Conservation (phyloP, 2,888 invertebrate species). For the Cheilosia vernalis region DNA sequence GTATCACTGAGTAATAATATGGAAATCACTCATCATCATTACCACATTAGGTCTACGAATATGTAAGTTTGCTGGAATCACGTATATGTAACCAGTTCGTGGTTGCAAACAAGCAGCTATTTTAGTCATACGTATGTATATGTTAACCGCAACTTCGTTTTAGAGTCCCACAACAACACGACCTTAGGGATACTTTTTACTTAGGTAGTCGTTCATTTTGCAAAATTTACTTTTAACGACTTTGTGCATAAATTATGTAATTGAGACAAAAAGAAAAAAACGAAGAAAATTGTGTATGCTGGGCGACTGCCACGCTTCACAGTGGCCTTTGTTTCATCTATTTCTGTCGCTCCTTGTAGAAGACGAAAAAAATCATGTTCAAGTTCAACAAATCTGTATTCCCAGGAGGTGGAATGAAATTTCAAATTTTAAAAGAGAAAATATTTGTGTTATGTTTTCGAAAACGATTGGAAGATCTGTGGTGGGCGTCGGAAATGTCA, state of each 20-base stretch:
- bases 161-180: not conserved
- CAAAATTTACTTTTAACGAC: conserved; percentile 20
- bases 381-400: conserved; percentile 46
- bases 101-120: conserved; percentile 3
- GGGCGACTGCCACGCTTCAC: conserved; percentile 1
- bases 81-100: conserved; percentile 35
- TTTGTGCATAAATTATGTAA: conserved; percentile 15
- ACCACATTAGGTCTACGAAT: conserved; percentile 24
- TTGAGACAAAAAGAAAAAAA: not conserved
- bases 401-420: conserved; percentile 11
- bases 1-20: conserved; percentile 56
- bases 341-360: conserved; percentile 11
- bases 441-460: conserved; percentile 5
- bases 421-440: conserved; percentile 10
- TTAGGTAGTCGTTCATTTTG: conserved; percentile 2
- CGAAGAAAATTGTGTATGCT: conserved; percentile 11
- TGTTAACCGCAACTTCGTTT: not conserved
- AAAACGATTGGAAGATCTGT: conserved; percentile 24
- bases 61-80: conserved; percentile 30
- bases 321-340: conserved; percentile 21
- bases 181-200: conserved; percentile 24
- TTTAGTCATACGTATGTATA: not conserved
- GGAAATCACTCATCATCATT: conserved; percentile 55
- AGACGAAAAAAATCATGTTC: conserved; percentile 56
- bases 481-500: conserved; percentile 54